These are phyloP conservation scores for Elaphurus davidianus DNA, from an alignment of 2,113 vertebrate genomes.

Conservation along the genomic window DNA sequence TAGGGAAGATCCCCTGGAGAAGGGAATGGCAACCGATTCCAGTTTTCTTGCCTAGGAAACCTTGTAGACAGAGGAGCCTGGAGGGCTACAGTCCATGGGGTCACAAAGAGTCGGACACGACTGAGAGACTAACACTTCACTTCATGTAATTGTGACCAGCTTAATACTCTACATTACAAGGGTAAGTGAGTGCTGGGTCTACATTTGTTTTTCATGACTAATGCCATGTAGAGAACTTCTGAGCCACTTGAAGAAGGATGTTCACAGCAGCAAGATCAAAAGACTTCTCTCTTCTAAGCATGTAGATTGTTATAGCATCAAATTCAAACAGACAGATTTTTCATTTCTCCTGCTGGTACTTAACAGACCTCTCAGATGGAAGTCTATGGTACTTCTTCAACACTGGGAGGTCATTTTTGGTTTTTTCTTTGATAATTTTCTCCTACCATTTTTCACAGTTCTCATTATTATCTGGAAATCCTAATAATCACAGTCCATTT, in stretches of 20 bases:
- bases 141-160: background rate
- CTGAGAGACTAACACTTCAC: background rate
- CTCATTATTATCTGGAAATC: background rate
- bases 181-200: background rate
- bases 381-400: background rate
- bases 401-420: background rate
- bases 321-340: background rate
- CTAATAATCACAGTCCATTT: background rate
- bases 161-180: background rate
- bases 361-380: background rate
- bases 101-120: fast-evolving
- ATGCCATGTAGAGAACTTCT: background rate
- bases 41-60: background rate
- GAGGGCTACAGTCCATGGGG: background rate
- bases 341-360: background rate
- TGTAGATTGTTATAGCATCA: background rate
- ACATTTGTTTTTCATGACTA: background rate
- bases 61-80: background rate
- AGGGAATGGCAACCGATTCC: background rate
- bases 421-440: background rate
- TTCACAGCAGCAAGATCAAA: background rate
- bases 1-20: background rate
- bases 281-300: background rate
- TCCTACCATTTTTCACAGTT: background rate
- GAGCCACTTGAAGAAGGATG: background rate